Percentiles rank a stretch among this genome's conserved stretches.
phyloP scores from a whole-genome alignment of 2,888 invertebrate genomes.

The Pyrgus malvae region DNA sequence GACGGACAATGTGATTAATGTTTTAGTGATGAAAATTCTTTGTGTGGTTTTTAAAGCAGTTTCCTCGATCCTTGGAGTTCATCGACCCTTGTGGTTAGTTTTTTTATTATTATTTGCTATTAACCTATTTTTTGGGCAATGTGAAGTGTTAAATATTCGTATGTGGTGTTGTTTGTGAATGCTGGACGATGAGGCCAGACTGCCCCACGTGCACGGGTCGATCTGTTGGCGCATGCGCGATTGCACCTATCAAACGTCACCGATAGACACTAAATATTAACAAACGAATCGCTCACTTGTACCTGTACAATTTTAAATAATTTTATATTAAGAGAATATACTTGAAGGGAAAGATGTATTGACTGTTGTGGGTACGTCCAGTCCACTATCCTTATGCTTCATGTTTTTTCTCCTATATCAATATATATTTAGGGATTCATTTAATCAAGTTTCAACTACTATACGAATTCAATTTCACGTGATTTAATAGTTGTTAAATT shows the following conservation, averaged over 20 bases:
- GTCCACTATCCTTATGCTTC: too few species aligned
- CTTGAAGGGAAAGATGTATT: too few species aligned
- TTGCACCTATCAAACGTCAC: slow-evolving; percentile 46
- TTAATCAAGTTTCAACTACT: too few species aligned
- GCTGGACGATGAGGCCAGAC: slow-evolving; percentile 32
- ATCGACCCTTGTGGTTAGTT: neutral
- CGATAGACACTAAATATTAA: neutral
- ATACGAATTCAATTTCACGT: too few species aligned
- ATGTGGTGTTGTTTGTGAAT: slow-evolving; percentile 40
- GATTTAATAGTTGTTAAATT: too few species aligned
- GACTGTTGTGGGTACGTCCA: too few species aligned
- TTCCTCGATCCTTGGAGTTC: slow-evolving; percentile 5
- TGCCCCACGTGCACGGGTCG: slow-evolving; percentile 69
- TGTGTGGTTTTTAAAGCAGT: neutral
- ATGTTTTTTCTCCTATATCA: too few species aligned
- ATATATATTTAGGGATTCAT: too few species aligned
- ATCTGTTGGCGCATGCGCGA: slow-evolving; percentile 64
- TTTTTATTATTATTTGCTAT: neutral
- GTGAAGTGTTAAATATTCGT: slow-evolving; percentile 35
- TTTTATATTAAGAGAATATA: too few species aligned
- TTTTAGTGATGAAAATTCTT: slow-evolving; percentile 3
- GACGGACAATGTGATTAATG: too few species aligned
- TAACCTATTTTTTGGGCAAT: neutral
- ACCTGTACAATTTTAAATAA: neutral
- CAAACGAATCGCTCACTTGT: neutral